A percentile compares a stretch with the other conserved stretches of the same genome.
phyloP scores from a whole-genome alignment of 2,888 invertebrate genomes.

The Stenodema calcarata region DNA sequence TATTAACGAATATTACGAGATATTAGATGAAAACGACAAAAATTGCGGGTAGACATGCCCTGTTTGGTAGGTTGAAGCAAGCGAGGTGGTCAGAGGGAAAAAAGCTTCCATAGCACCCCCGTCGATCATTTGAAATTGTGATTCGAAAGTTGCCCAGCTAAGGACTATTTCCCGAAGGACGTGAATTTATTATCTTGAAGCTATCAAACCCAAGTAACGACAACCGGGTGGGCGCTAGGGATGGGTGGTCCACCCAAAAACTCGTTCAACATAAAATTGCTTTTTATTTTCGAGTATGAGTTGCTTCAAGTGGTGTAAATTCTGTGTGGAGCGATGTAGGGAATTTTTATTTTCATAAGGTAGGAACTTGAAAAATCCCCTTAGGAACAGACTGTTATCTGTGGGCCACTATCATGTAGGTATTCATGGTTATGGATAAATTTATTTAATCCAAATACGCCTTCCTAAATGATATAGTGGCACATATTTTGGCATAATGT shows the following conservation, averaged over 20 bases:
- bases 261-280: constrained; percentile 19
- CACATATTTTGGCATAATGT: too few relatives aligned
- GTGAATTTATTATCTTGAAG: constrained; percentile 32
- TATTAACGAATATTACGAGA: too few relatives aligned
- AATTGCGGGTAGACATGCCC: background rate
- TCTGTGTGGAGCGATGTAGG: background rate
- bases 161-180: constrained; percentile 22
- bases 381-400: too few relatives aligned
- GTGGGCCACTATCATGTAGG: too few relatives aligned
- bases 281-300: background rate
- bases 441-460: too few relatives aligned
- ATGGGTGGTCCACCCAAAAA: background rate
- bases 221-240: background rate
- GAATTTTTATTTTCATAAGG: too few relatives aligned
- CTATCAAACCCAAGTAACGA: constrained; percentile 26
- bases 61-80: background rate
- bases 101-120: background rate
- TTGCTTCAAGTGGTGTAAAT: background rate
- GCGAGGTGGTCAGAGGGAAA: background rate
- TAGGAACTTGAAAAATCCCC: too few relatives aligned
- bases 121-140: constrained; percentile 42
- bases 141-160: constrained; percentile 22
- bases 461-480: too few relatives aligned
- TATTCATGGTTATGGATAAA: too few relatives aligned
- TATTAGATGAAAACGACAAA: background rate